A percentile compares a stretch with the other conserved stretches of the same genome.
Evolutionary conservation across 2,797 vertebrate genomes (phyloP).

Genomic region (Harpagifer antarcticus): DNA sequence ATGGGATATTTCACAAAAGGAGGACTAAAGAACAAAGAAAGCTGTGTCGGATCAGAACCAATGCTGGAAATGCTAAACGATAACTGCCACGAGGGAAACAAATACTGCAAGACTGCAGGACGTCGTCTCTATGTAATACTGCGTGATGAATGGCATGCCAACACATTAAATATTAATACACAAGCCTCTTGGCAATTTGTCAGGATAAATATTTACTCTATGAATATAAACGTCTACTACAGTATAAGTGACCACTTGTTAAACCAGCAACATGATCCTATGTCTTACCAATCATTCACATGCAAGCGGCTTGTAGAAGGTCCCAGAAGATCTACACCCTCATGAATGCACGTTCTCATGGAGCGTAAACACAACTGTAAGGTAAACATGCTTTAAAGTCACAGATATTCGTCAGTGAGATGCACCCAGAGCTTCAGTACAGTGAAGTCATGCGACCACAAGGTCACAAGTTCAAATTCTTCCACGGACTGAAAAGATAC

Average conservation of each 20-base stretch:
- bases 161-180: constrained; percentile 3
- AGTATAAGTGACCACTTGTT: background rate
- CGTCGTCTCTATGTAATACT: constrained; percentile 20
- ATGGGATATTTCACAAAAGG: background rate
- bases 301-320: background rate
- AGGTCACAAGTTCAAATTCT: constrained; percentile 26
- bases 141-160: constrained; percentile 1
- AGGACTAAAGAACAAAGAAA: background rate
- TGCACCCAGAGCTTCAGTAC: background rate
- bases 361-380: too few relatives aligned
- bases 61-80: background rate
- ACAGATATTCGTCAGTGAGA: too few relatives aligned
- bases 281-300: background rate
- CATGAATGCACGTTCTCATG: too few relatives aligned
- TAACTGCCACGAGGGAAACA: background rate
- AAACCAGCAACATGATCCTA: background rate
- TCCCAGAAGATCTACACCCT: background rate
- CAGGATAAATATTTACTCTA: background rate
- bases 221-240: background rate
- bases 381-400: too few relatives aligned
- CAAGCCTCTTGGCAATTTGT: background rate
- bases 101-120: constrained; percentile 10
- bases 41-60: background rate
- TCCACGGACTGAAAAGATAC: constrained; percentile 1
- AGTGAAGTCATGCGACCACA: background rate